These are phyloP conservation scores for Ictalurus furcatus DNA, from an alignment of 2,113 vertebrate genomes.

Conservation along the genomic window DNA sequence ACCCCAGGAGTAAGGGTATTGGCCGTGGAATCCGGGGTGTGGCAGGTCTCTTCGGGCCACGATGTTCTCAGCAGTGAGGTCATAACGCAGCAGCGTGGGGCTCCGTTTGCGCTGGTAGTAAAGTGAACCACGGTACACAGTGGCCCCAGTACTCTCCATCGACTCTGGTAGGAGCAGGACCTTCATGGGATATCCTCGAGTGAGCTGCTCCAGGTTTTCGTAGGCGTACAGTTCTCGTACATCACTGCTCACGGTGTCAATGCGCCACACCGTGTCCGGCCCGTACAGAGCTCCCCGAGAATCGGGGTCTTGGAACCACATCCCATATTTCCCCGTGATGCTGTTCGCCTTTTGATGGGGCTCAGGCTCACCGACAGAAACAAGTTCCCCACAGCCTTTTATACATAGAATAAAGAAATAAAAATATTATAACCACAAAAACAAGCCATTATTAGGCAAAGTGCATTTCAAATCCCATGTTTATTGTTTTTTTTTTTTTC, in stretches of 20 bases:
- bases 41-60: constrained; percentile 80
- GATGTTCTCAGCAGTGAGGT: constrained; percentile 77
- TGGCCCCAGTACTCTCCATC: constrained; percentile 86
- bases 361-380: constrained; percentile 80
- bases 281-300: constrained; percentile 74
- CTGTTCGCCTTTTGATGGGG: constrained; percentile 82
- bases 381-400: constrained; percentile 82
- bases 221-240: constrained; percentile 90
- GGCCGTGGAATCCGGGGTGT: constrained; percentile 84
- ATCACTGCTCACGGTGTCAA: constrained; percentile 82
- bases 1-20: constrained; percentile 91
- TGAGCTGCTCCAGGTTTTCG: constrained; percentile 77
- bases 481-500: background rate
- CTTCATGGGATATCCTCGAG: constrained; percentile 83
- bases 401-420: constrained; percentile 47
- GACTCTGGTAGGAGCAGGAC: constrained; percentile 82
- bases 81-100: constrained; percentile 79
- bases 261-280: constrained; percentile 81
- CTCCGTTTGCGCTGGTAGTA: constrained; percentile 86
- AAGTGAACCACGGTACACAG: constrained; percentile 80
- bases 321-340: constrained; percentile 87
- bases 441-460: background rate
- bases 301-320: constrained; percentile 94
- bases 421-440: background rate
- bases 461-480: background rate